Percentiles rank a stretch among this genome's conserved stretches.
Evolutionary conservation across 2,888 invertebrate genomes (phyloP).

Genomic region (Parochlus steinenii): DNA sequence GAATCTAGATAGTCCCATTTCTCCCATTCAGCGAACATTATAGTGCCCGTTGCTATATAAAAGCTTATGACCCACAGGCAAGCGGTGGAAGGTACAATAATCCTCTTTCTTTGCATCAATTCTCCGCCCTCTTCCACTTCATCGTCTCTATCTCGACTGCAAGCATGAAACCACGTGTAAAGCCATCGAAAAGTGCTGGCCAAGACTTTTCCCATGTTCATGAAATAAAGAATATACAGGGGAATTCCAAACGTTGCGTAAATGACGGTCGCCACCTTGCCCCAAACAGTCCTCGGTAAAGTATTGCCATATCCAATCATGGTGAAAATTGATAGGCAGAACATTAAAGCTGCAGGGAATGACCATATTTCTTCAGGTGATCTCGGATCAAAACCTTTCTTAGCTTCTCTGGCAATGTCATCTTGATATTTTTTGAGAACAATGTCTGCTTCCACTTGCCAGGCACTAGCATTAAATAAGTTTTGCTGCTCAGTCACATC

Average conservation of each 20-base stretch:
- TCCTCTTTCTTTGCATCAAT: conserved; percentile 39
- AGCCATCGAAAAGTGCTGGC: conserved; percentile 68
- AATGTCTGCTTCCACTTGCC: conserved; percentile 40
- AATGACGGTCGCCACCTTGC: conserved; percentile 66
- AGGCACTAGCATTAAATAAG: conserved; percentile 47
- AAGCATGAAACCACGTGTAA: conserved; percentile 59
- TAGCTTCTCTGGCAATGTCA: conserved; percentile 44
- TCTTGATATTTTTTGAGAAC: conserved; percentile 50
- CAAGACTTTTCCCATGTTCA: conserved; percentile 76
- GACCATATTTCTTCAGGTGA: conserved; percentile 60
- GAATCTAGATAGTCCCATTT: conserved; percentile 75
- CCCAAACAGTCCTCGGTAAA: conserved; percentile 66
- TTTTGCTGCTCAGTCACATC: conserved; percentile 46
- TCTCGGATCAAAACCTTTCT: conserved; percentile 53
- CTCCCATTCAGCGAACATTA: conserved; percentile 84
- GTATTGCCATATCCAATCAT: conserved; percentile 87
- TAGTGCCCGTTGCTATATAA: conserved; percentile 66
- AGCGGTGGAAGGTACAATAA: conserved; percentile 76
- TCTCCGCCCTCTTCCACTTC: conserved; percentile 24
- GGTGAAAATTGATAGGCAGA: conserved; percentile 72
- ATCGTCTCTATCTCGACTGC: conserved; percentile 37
- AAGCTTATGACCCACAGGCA: conserved; percentile 77
- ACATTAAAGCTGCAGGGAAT: conserved; percentile 78
- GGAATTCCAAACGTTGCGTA: conserved; percentile 82
- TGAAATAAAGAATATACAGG: conserved; percentile 69